Evolutionary conservation across 2,113 vertebrate species (phyloP).

Genomic region (Acinonyx jubatus): DNA sequence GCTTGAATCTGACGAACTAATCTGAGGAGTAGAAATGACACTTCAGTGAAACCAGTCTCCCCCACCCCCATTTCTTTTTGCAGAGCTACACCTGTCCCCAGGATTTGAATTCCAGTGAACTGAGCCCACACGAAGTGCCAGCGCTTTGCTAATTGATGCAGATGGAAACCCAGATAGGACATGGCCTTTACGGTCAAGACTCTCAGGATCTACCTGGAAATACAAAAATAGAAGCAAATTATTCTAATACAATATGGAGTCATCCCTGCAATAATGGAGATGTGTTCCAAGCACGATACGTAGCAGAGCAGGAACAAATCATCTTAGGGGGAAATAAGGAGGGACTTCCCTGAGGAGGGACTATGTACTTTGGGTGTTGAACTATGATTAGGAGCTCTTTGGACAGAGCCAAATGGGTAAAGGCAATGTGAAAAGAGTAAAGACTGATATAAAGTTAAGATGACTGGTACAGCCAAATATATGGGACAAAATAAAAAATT

Average conservation of each 20-base stretch:
- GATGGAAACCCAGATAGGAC: background rate
- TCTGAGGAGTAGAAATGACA: background rate
- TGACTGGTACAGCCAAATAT: conserved; percentile 73
- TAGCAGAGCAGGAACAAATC: background rate
- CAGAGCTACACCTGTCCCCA: background rate
- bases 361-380: conserved; percentile 48
- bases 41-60: background rate
- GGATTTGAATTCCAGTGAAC: conserved; percentile 43
- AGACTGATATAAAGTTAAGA: conserved; percentile 72
- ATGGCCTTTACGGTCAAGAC: background rate
- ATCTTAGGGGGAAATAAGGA: background rate
- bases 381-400: conserved; percentile 7
- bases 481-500: conserved; percentile 78
- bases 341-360: background rate
- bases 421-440: conserved; percentile 67
- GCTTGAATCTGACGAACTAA: background rate
- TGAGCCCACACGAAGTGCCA: background rate
- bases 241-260: background rate
- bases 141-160: background rate
- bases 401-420: background rate
- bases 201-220: background rate
- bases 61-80: conserved; percentile 32
- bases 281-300: background rate
- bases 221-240: background rate
- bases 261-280: background rate